Conservation (phyloP, 2,113 vertebrate genomes). For the Nyctibius bracteatus region DNA sequence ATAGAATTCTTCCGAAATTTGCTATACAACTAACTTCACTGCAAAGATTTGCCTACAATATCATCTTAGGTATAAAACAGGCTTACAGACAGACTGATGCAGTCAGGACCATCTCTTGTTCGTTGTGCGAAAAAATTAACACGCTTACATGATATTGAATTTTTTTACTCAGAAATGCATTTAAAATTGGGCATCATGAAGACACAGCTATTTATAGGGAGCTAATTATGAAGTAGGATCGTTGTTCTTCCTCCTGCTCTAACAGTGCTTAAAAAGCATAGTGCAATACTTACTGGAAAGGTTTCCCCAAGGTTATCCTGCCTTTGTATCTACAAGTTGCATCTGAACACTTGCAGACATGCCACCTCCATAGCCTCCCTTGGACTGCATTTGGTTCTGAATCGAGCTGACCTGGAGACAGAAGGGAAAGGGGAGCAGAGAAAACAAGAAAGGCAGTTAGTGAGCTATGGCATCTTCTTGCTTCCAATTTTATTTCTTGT, state of each 20-base stretch:
- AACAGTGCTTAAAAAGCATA: not conserved
- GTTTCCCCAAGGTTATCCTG: conserved; percentile 75
- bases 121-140: not conserved
- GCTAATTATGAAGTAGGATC: not conserved
- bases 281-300: conserved; percentile 46
- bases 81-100: not conserved
- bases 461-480: not conserved
- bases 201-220: not conserved
- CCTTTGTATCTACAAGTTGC: conserved; percentile 88
- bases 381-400: conserved; percentile 91
- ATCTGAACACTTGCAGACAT: conserved; percentile 80
- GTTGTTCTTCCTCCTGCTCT: not conserved
- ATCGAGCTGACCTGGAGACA: conserved; percentile 82
- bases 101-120: not conserved
- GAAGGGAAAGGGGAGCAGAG: not conserved
- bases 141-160: not conserved
- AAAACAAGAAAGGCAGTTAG: not conserved
- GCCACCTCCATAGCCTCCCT: conserved; percentile 83
- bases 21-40: not conserved
- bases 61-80: not conserved
- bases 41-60: not conserved
- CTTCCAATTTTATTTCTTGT: not conserved
- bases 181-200: not conserved
- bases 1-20: not conserved
- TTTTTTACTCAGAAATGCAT: not conserved